phyloP scores from a whole-genome alignment of 2,888 invertebrate genomes.

The Drosophila sordidapex region DNA sequence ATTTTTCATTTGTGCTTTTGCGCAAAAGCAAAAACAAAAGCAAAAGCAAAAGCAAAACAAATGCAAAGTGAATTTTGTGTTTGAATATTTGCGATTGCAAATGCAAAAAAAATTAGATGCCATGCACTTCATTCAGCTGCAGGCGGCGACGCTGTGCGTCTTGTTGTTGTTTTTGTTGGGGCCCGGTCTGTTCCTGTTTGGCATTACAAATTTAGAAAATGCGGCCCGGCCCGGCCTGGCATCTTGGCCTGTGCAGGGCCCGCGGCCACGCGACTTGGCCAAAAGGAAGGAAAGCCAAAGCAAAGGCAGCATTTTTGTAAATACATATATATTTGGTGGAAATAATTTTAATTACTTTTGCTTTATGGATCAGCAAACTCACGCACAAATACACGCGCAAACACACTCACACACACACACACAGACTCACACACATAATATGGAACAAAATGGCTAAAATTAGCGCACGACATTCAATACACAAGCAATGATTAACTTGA shows the following conservation, averaged over 20 bases:
- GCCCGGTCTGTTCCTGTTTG: constrained; percentile 68
- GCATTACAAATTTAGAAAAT: constrained; percentile 82
- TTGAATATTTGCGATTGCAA: constrained; percentile 44
- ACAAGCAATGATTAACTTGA: constrained; percentile 78
- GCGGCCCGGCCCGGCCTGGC: constrained; percentile 74
- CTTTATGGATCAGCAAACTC: constrained; percentile 70
- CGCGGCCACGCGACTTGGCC: constrained; percentile 15
- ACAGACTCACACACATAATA: constrained; percentile 49
- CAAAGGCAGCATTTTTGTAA: constrained; percentile 7
- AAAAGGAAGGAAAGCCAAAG: not conserved
- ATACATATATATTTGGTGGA: constrained; percentile 58
- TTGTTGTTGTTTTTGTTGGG: constrained; percentile 7
- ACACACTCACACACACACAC: constrained; percentile 20
- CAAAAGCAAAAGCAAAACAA: constrained; percentile 18
- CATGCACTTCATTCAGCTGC: constrained; percentile 67
- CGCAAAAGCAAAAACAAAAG: constrained; percentile 20
- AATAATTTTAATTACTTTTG: constrained; percentile 77
- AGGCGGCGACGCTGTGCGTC: constrained; percentile 10
- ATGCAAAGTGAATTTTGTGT: constrained; percentile 14
- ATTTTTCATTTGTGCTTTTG: constrained; percentile 53
- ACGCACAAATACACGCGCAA: constrained; percentile 19
- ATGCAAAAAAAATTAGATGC: constrained; percentile 9
- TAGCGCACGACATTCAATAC: constrained; percentile 81
- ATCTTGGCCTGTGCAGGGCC: constrained; percentile 31
- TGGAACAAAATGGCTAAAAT: constrained; percentile 80